phyloP scores from a whole-genome alignment of 2,797 vertebrate species.

The Anguilla marmorata region DNA sequence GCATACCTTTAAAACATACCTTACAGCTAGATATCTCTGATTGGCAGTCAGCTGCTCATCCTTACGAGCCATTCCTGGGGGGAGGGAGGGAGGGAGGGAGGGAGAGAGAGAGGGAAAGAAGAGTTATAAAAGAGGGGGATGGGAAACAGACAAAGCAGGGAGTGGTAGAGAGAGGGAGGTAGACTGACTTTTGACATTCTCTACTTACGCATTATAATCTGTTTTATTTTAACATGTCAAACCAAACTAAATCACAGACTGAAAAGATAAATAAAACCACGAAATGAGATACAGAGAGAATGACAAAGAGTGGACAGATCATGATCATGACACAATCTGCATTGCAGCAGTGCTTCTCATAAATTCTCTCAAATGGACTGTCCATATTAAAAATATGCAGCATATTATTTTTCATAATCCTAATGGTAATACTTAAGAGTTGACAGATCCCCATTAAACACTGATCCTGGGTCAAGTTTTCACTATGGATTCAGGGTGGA shows the following conservation, averaged over 20 bases:
- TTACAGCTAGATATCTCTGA: constrained; percentile 86
- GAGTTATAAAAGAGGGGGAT: neutral
- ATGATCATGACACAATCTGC: neutral
- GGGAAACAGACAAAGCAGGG: neutral
- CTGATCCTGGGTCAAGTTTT: neutral
- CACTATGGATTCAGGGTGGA: neutral
- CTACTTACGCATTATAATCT: neutral
- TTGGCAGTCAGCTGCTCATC: constrained; percentile 85
- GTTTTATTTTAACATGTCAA: neutral
- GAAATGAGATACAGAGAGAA: neutral
- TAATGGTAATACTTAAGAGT: neutral
- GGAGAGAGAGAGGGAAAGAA: neutral
- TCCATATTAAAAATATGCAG: neutral
- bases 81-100: neutral
- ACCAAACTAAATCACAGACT: neutral
- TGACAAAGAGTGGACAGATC: neutral
- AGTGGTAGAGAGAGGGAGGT: neutral
- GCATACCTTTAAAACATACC: constrained; percentile 66
- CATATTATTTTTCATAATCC: constrained; percentile 4
- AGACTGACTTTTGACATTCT: neutral
- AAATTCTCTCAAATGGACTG: neutral
- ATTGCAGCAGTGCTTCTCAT: neutral
- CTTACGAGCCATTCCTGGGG: constrained; percentile 86
- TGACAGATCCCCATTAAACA: neutral
- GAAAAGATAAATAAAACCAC: neutral